phyloP scores from a whole-genome alignment of 2,888 invertebrate genomes.

The Chironomus tentans region DNA sequence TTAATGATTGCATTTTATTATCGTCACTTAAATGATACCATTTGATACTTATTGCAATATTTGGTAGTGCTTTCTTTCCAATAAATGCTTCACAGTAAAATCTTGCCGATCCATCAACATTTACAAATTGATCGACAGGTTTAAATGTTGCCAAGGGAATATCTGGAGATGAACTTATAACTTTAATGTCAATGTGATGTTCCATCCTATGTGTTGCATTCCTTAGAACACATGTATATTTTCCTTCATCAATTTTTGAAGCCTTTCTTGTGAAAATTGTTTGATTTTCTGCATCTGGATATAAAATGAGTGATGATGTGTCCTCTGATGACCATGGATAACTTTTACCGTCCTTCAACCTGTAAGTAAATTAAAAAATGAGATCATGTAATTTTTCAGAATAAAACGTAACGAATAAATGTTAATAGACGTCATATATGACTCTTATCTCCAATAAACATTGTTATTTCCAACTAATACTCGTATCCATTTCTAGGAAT shows the following conservation, averaged over 20 bases:
- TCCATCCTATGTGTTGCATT: conserved; percentile 58
- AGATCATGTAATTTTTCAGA: not conserved
- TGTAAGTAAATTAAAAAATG: conserved; percentile 38
- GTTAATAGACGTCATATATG: too few species aligned
- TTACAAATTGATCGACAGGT: conserved; percentile 54
- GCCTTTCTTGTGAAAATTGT: conserved; percentile 62
- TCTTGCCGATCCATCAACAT: conserved; percentile 52
- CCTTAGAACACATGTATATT: conserved; percentile 62
- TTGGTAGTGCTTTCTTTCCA: conserved; percentile 58
- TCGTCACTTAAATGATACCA: conserved; percentile 47
- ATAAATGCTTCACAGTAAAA: conserved; percentile 71
- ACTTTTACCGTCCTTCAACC: conserved; percentile 65
- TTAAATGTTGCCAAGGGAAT: conserved; percentile 57
- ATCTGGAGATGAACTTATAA: conserved; percentile 57
- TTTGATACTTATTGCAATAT: conserved; percentile 59
- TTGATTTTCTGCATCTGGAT: conserved; percentile 69
- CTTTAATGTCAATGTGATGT: conserved; percentile 55
- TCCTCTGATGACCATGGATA: conserved; percentile 64
- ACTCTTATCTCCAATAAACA: too few species aligned
- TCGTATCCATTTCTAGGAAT: too few species aligned
- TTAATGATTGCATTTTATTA: conserved; percentile 5
- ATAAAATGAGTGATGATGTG: conserved; percentile 61
- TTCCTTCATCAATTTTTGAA: conserved; percentile 56
- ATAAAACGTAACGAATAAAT: not conserved
- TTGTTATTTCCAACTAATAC: too few species aligned